These are phyloP conservation scores for Coboldia fuscipes DNA, from an alignment of 1,140 invertebrate genomes.

Conservation along the genomic window DNA sequence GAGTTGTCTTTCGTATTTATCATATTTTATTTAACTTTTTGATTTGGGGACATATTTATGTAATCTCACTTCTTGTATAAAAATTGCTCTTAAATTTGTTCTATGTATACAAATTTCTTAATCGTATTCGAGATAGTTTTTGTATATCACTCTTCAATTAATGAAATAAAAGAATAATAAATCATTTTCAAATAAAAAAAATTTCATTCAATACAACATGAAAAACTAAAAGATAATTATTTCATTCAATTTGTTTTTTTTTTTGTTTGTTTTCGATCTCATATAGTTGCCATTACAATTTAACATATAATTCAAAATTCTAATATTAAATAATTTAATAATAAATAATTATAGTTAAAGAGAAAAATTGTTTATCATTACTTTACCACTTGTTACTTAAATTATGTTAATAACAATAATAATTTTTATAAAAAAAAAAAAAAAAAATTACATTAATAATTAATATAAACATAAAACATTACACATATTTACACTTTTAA, in stretches of 20 bases:
- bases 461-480: not conserved
- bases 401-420: too few relatives aligned
- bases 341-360: not conserved
- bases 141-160: not conserved
- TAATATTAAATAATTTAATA: not conserved
- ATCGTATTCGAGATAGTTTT: not conserved
- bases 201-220: not conserved
- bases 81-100: too few relatives aligned
- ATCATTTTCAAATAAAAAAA: not conserved
- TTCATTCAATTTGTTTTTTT: not conserved
- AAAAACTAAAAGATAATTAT: not conserved
- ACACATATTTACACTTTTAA: not conserved
- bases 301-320: not conserved
- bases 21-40: not conserved
- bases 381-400: too few relatives aligned
- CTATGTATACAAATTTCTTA: not conserved
- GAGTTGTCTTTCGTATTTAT: not conserved
- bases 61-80: not conserved
- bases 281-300: not conserved
- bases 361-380: too few relatives aligned
- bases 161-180: not conserved
- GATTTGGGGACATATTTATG: not conserved
- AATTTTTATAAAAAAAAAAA: too few relatives aligned
- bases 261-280: not conserved
- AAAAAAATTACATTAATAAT: too few relatives aligned